phyloP scores from a whole-genome alignment of 2,888 invertebrate genomes.

The Drepana falcataria region DNA sequence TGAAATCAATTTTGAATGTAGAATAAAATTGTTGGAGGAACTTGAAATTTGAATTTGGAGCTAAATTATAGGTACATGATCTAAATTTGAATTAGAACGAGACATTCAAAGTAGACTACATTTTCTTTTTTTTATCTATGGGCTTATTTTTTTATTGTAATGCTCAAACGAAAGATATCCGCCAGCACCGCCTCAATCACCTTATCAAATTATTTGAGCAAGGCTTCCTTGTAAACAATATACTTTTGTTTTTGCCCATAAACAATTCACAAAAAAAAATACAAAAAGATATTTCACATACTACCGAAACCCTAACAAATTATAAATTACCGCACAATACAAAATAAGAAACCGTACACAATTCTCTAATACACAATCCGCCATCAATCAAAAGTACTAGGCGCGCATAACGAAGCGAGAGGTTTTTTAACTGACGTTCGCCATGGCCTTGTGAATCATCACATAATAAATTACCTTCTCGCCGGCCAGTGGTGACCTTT shows the following conservation, averaged over 20 bases:
- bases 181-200: too few species aligned
- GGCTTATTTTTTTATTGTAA: too few species aligned
- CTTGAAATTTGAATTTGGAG: neutral
- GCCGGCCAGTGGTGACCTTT: constrained; percentile 7
- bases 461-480: constrained; percentile 19
- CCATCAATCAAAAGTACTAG: constrained; percentile 43
- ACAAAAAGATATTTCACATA: too few species aligned
- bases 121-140: too few species aligned
- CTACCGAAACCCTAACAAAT: neutral
- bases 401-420: constrained; percentile 26
- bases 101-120: too few species aligned
- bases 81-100: too few species aligned
- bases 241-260: too few species aligned
- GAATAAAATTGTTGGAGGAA: neutral
- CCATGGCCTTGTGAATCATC: constrained; percentile 43
- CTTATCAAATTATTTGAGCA: too few species aligned
- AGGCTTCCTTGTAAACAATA: too few species aligned
- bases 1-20: constrained; percentile 9
- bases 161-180: too few species aligned
- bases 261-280: constrained; percentile 9
- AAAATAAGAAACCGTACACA: constrained; percentile 12
- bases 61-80: too few species aligned
- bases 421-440: constrained; percentile 15
- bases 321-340: neutral
- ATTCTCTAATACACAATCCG: constrained; percentile 19